Evolutionary conservation across 2,113 vertebrate genomes (phyloP).

Genomic region (Serranochromis macrocephalus): DNA sequence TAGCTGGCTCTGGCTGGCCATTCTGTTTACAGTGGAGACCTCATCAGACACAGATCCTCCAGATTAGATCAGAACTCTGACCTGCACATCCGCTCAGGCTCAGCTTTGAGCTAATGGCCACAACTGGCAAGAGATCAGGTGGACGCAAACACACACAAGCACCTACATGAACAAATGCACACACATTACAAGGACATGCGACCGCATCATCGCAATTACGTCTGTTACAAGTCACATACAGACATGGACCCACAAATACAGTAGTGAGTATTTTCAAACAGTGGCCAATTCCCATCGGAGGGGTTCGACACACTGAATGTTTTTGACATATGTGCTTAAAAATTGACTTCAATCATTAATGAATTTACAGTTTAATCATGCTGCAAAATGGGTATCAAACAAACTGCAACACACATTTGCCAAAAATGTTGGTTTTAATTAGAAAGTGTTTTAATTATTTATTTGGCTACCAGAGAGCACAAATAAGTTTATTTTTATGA

Average conservation of each 20-base stretch:
- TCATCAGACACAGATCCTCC: slow-evolving; percentile 46
- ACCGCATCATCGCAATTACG: neutral
- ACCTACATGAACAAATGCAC: neutral
- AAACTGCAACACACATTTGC: neutral
- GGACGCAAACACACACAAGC: neutral
- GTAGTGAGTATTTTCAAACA: neutral
- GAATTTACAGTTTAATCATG: neutral
- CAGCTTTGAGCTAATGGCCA: slow-evolving; percentile 34
- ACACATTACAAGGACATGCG: neutral
- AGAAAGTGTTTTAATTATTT: neutral
- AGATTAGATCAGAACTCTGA: slow-evolving; percentile 54
- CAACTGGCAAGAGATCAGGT: slow-evolving; percentile 33
- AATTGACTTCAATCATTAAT: neutral
- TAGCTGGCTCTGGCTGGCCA: slow-evolving; percentile 13
- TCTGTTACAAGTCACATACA: neutral
- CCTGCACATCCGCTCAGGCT: slow-evolving; percentile 25
- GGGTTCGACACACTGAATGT: neutral
- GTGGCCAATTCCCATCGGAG: neutral
- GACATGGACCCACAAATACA: neutral
- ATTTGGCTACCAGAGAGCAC: neutral
- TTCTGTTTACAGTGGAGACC: slow-evolving; percentile 48
- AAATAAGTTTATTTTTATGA: neutral
- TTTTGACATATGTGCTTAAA: neutral
- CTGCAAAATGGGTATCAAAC: neutral
- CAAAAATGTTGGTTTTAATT: neutral